phyloP scores from a whole-genome alignment of 2,113 vertebrate genomes.

The Circaetus gallicus region DNA sequence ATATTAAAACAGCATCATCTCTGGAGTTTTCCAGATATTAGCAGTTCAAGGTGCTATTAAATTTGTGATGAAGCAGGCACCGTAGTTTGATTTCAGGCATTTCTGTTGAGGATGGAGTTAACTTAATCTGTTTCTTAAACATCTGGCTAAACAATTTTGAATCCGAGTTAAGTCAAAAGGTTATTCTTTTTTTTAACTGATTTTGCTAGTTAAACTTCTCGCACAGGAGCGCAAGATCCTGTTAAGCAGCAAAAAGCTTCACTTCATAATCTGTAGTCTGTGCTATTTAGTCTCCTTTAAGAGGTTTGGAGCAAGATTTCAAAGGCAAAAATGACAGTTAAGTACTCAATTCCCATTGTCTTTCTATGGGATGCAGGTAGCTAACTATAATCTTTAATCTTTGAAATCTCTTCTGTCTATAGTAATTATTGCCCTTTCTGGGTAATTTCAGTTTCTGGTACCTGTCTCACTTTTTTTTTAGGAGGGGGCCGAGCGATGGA shows the following conservation, averaged over 20 bases:
- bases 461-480: constrained; percentile 74
- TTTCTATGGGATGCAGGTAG: neutral
- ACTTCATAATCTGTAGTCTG: neutral
- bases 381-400: constrained; percentile 19
- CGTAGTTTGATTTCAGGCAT: neutral
- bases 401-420: constrained; percentile 38
- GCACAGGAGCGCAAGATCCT: neutral
- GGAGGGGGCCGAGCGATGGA: constrained; percentile 66
- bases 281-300: neutral
- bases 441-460: constrained; percentile 69
- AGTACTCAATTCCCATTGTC: neutral
- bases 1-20: constrained; percentile 26
- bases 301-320: constrained; percentile 19
- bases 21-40: constrained; percentile 19
- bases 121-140: neutral
- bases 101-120: neutral
- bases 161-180: neutral
- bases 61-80: neutral
- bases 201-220: neutral
- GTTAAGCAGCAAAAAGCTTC: neutral
- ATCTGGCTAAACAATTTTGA: neutral
- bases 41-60: neutral
- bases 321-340: neutral
- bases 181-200: neutral
- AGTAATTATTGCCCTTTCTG: constrained; percentile 63